Percentiles rank a stretch among this genome's conserved stretches.
These are phyloP conservation scores for Diabrotica balteata DNA, from an alignment of 2,888 invertebrate species.

Conservation along the genomic window DNA sequence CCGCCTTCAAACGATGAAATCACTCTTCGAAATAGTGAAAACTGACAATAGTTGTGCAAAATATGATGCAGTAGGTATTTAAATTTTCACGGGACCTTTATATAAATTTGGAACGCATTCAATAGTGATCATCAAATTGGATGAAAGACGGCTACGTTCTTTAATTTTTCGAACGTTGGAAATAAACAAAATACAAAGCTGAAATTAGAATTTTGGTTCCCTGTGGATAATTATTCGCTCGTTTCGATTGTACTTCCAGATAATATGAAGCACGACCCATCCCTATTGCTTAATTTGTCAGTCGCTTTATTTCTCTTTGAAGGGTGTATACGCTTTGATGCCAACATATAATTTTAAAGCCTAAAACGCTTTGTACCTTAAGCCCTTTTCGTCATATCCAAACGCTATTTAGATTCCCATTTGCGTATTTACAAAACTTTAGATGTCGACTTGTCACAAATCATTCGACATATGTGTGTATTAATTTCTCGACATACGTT, in stretches of 20 bases:
- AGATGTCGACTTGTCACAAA: neutral
- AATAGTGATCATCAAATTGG: too few species aligned
- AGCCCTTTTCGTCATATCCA: neutral
- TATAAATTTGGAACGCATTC: too few species aligned
- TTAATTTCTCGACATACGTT: neutral
- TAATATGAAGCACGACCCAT: neutral
- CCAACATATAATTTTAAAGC: conserved; percentile 3
- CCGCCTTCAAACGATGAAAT: too few species aligned
- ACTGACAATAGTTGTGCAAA: too few species aligned
- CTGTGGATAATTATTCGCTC: conserved; percentile 2
- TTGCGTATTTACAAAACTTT: neutral
- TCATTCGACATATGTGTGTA: neutral
- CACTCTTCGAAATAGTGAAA: too few species aligned
- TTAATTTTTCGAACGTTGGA: too few species aligned
- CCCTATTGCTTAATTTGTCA: conserved; percentile 8
- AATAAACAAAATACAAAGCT: too few species aligned
- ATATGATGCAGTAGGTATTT: too few species aligned
- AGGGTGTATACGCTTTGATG: neutral
- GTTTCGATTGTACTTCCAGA: conserved; percentile 5
- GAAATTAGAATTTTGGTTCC: too few species aligned
- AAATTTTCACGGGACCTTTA: too few species aligned
- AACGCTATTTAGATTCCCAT: neutral
- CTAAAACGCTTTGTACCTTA: neutral
- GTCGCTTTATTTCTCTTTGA: neutral
- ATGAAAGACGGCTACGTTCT: too few species aligned